Evolutionary conservation across 2,113 vertebrate genomes (phyloP).

Genomic region (Lophura nycthemera): DNA sequence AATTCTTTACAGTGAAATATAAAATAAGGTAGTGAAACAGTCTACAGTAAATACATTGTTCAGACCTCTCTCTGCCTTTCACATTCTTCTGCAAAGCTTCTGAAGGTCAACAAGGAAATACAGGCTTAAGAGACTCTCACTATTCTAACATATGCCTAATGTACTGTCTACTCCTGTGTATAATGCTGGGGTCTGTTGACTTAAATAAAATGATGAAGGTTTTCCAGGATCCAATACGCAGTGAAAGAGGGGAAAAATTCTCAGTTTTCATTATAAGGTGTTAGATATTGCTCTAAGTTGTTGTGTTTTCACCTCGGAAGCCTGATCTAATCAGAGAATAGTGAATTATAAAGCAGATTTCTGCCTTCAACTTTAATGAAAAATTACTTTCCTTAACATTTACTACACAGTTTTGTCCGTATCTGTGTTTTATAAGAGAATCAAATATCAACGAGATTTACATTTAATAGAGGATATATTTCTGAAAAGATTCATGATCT

Average conservation of each 20-base stretch:
- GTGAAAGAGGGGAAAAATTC: neutral
- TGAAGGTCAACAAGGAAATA: constrained; percentile 46
- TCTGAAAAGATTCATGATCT: neutral
- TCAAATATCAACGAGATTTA: neutral
- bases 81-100: neutral
- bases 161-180: neutral
- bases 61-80: neutral
- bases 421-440: neutral
- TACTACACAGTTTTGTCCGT: neutral
- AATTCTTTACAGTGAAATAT: neutral
- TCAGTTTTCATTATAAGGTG: neutral
- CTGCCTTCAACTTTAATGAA: neutral
- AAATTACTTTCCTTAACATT: neutral
- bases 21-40: neutral
- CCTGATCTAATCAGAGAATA: neutral
- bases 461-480: neutral
- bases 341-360: neutral
- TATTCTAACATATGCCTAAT: constrained; percentile 19
- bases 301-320: neutral
- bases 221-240: neutral
- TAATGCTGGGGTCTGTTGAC: neutral
- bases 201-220: neutral
- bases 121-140: neutral
- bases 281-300: neutral
- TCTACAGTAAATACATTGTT: neutral